Base-by-base conservation (phyloP, 2,888 invertebrate species). In the Tryphoninae sp. region DNA sequence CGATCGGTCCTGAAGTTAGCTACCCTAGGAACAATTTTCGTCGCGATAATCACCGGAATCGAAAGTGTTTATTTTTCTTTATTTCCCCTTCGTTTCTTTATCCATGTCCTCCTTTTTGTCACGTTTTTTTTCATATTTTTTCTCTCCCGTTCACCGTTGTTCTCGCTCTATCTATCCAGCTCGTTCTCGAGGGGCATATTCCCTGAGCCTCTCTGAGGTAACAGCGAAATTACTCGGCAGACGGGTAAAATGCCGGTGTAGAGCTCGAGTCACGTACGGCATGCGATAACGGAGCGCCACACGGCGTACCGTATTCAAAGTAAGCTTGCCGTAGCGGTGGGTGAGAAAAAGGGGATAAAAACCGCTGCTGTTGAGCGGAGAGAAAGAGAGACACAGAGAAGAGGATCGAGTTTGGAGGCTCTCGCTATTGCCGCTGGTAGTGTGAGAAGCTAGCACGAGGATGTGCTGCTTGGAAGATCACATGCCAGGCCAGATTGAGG, bases 401-500 rank as follows among this genome's bases (percentile, higher is more conserved):
- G 84, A 84, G 83, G 83, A 87, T 86, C 80, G 80, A 81, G 85
- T 79, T 77, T 73, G 72, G 76, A 75, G 68, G 49, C 68, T 55
- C 53, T 68, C 79, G 84, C 78, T 81, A 72, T 76, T 76, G 53
- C 45, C 53, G 73, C 67, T 67, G 74, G 51, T 61, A 64, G 67
- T 78, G 82, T 59, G 69, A 75, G 78, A 16, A 75, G 71, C 71
- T 53, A 42, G 61, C 58, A 75, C 79, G 55, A 45, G 69, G 68
- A 61, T 67, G 45, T 67, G 16, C 71, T 72, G 75, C 72, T 75
- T 85, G 86, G 83, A 86, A 86, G 88, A 89, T 89, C 89, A 86
- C 89, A 88, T 84, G 86, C 86, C 83, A 65, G 84, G 78, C 86
- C 86, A 88, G 89, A 90, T 90, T 89, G 89, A 89, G 87, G 88